These are phyloP conservation scores for Spilarctia lutea DNA, from an alignment of 2,888 invertebrate genomes.

Conservation along the genomic window DNA sequence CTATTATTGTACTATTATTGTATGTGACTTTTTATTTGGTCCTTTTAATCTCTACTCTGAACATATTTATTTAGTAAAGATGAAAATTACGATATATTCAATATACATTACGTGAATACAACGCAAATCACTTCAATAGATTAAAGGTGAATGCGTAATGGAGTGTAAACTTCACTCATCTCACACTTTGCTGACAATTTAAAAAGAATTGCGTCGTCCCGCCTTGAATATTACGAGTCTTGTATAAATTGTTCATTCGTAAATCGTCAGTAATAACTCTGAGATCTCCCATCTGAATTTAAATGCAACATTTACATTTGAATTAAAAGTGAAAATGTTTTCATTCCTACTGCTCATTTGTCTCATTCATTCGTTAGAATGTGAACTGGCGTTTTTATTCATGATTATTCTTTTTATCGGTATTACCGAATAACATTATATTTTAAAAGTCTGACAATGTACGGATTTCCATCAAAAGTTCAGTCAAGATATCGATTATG, in stretches of 20 bases:
- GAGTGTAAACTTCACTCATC: conserved; percentile 11
- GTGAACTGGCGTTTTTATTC: not conserved
- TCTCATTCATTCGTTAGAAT: conserved; percentile 36
- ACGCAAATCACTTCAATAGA: not conserved
- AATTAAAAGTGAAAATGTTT: conserved; percentile 63
- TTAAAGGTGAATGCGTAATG: conserved; percentile 14
- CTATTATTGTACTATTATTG: too few species aligned
- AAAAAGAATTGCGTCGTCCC: conserved; percentile 13
- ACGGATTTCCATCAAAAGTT: not conserved
- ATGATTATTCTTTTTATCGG: conserved; percentile 4
- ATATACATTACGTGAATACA: not conserved
- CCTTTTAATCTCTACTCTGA: not conserved
- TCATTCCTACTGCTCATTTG: conserved; percentile 45
- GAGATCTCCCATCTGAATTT: conserved; percentile 61
- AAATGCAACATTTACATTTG: conserved; percentile 73
- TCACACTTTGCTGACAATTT: conserved; percentile 10
- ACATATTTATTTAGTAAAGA: not conserved
- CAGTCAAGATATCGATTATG: too few species aligned
- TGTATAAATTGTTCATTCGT: conserved; percentile 17
- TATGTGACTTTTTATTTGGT: too few species aligned
- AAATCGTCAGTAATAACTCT: conserved; percentile 50
- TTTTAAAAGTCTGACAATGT: not conserved
- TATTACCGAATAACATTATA: not conserved
- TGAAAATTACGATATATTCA: not conserved
- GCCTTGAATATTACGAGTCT: conserved; percentile 3